These are phyloP conservation scores for Eupithecia centaureata DNA, from an alignment of 2,888 invertebrate species.

Conservation along the genomic window DNA sequence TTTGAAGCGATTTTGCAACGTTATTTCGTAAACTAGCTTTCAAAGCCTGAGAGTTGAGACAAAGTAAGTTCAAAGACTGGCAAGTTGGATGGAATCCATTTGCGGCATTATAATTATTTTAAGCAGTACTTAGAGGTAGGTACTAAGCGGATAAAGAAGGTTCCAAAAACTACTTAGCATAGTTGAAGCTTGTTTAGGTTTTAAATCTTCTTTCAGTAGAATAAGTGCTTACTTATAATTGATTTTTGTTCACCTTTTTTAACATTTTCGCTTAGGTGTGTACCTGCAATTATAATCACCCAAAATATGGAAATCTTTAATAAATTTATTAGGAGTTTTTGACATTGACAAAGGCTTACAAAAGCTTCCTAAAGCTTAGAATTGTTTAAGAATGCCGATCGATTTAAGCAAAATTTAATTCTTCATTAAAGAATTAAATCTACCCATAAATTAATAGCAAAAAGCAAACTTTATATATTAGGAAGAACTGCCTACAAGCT, in stretches of 20 bases:
- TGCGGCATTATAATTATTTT: slow-evolving; percentile 45
- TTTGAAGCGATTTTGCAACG: slow-evolving; percentile 26
- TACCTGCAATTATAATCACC: too few relatives aligned
- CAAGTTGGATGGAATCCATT: slow-evolving; percentile 46
- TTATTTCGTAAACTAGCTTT: slow-evolving; percentile 38
- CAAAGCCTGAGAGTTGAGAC: slow-evolving; percentile 47
- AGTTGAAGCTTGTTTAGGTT: slow-evolving; percentile 1
- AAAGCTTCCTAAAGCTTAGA: too few relatives aligned
- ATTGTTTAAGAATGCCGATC: too few relatives aligned
- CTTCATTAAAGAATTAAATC: too few relatives aligned
- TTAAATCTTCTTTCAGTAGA: slow-evolving; percentile 2
- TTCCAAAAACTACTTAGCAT: slow-evolving; percentile 13
- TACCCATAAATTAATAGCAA: too few relatives aligned
- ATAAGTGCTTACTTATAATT: not conserved
- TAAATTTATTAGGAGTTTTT: too few relatives aligned
- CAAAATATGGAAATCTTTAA: too few relatives aligned
- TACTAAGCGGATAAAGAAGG: slow-evolving; percentile 14
- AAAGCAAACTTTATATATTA: too few relatives aligned
- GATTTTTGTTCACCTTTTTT: too few relatives aligned
- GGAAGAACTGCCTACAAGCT: not conserved
- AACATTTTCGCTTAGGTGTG: too few relatives aligned
- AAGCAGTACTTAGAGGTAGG: slow-evolving; percentile 36
- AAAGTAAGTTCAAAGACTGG: slow-evolving; percentile 48
- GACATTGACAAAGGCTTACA: too few relatives aligned
- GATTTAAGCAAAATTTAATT: too few relatives aligned